Conservation (phyloP, 1,140 invertebrate genomes). For the Phocides pigmalion region DNA sequence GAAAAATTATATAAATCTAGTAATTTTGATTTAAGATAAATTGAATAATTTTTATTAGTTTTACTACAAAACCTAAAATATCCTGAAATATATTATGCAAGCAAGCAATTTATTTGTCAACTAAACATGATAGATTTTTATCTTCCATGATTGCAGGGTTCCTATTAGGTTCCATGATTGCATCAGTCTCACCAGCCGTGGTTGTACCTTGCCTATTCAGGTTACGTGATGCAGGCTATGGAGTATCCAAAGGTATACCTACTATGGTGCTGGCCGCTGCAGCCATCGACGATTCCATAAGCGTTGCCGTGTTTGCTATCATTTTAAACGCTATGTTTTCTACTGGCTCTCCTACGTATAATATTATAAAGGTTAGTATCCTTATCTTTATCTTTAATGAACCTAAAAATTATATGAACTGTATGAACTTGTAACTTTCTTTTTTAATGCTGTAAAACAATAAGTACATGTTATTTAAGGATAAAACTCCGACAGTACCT, state of each 20-base stretch:
- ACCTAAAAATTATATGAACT: too few relatives aligned
- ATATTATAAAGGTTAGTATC: constrained; percentile 73
- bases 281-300: constrained; percentile 95
- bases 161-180: constrained; percentile 93
- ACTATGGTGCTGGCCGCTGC: constrained; percentile 95
- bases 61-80: too few relatives aligned
- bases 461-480: not conserved
- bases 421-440: not conserved
- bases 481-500: too few relatives aligned
- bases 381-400: not conserved
- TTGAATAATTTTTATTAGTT: too few relatives aligned
- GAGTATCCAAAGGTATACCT: constrained; percentile 97
- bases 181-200: constrained; percentile 97
- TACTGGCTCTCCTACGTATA: constrained; percentile 86
- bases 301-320: constrained; percentile 96
- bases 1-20: too few relatives aligned
- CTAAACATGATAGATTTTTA: not conserved
- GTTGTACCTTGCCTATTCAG: constrained; percentile 96
- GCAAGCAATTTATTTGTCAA: too few relatives aligned
- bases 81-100: too few relatives aligned
- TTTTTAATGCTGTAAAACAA: not conserved
- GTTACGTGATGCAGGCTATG: constrained; percentile 93
- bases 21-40: too few relatives aligned
- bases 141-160: constrained; percentile 84
- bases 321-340: constrained; percentile 93